A percentile compares a stretch with the other conserved stretches of the same genome.
These are phyloP conservation scores for Catharus bicknelli DNA, from an alignment of 2,113 vertebrate species.

Conservation along the genomic window DNA sequence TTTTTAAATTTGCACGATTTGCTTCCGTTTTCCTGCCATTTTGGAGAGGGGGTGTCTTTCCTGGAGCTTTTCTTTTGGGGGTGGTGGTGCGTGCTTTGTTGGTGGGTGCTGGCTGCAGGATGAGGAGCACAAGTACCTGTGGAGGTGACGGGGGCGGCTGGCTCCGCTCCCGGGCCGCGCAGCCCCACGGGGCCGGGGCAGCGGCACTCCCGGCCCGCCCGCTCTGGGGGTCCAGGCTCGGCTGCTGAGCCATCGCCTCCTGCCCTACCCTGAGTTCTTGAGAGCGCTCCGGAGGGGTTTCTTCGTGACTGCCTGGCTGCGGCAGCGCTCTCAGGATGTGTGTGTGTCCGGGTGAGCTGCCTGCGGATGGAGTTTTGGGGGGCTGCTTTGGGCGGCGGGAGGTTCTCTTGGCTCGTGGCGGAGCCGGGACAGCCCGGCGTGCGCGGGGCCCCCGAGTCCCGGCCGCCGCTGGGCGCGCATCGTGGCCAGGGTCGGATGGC, in stretches of 20 bases:
- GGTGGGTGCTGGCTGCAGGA: neutral
- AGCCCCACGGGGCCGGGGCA: neutral
- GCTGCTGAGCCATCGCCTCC: neutral
- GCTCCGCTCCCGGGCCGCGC: neutral
- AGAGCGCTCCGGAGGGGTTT: neutral
- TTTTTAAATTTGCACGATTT: neutral
- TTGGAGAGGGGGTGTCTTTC: neutral
- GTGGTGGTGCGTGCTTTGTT: neutral
- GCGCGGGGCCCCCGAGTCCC: neutral
- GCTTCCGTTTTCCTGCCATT: constrained; percentile 46
- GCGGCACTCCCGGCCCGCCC: neutral
- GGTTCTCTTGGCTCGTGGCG: neutral
- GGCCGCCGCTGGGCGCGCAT: neutral
- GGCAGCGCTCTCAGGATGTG: neutral
- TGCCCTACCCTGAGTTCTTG: accelerated
- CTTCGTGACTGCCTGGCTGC: neutral
- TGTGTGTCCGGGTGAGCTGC: neutral
- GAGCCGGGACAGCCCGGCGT: neutral
- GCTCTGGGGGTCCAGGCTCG: neutral
- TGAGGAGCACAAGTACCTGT: neutral
- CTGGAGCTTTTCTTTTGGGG: neutral
- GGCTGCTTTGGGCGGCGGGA: neutral
- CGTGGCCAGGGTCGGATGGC: neutral
- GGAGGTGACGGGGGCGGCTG: constrained; percentile 1
- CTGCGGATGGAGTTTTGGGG: neutral